A percentile compares a stretch with the other conserved stretches of the same genome.
phyloP scores from a whole-genome alignment of 2,113 vertebrate genomes.

The Acanthochromis polyacanthus region DNA sequence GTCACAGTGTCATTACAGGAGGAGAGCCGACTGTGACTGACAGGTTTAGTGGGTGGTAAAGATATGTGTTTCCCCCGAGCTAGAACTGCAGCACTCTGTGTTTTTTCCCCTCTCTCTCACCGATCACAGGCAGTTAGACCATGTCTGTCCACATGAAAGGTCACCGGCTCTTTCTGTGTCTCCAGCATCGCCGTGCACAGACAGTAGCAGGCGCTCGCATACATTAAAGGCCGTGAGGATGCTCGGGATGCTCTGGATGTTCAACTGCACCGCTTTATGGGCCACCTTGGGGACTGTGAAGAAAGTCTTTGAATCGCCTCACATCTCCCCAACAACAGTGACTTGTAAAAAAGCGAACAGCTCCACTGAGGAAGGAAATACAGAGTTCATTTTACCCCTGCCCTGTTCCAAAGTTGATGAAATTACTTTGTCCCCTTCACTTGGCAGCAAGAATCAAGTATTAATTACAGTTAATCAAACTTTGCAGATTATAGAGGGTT shows the following conservation, averaged over 20 bases:
- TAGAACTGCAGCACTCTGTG: slow-evolving; percentile 18
- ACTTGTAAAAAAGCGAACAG: slow-evolving; percentile 20
- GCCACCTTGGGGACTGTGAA: slow-evolving; percentile 2
- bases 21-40: slow-evolving; percentile 66
- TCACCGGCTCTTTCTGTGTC: slow-evolving; percentile 53
- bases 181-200: slow-evolving; percentile 16
- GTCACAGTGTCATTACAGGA: slow-evolving; percentile 48
- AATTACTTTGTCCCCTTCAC: slow-evolving; percentile 63
- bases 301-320: slow-evolving; percentile 21
- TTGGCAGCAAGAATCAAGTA: slow-evolving; percentile 66
- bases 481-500: slow-evolving; percentile 64
- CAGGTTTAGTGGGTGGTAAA: slow-evolving; percentile 65
- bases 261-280: slow-evolving; percentile 39
- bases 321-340: slow-evolving; percentile 1
- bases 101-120: background rate
- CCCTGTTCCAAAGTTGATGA: slow-evolving; percentile 47
- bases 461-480: slow-evolving; percentile 77
- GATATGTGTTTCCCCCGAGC: slow-evolving; percentile 54
- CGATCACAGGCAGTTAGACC: slow-evolving; percentile 64
- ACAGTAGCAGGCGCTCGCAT: slow-evolving; percentile 15
- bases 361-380: slow-evolving; percentile 40
- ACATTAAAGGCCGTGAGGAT: slow-evolving; percentile 21
- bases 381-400: slow-evolving; percentile 39
- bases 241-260: slow-evolving; percentile 25
- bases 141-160: slow-evolving; percentile 65